Evolutionary conservation across 2,113 vertebrate species (phyloP).

Genomic region (Campylorhamphus procurvoides): DNA sequence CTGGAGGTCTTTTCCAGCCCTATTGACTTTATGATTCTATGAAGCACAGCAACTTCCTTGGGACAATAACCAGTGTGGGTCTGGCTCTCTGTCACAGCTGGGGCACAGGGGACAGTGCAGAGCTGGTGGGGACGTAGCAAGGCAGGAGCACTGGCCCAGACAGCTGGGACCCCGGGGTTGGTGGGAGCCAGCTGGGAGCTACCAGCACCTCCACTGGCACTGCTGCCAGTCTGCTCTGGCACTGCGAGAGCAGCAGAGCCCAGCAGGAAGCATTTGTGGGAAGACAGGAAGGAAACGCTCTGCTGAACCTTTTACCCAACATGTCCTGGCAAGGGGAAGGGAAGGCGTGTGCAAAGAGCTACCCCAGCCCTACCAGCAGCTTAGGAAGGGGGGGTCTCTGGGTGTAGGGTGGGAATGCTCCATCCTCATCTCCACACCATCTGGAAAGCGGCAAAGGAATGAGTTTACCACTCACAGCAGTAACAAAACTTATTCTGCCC

Average conservation of each 20-base stretch:
- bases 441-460: not conserved
- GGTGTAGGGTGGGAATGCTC: not conserved
- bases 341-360: not conserved
- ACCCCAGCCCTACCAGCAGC: not conserved
- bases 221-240: not conserved
- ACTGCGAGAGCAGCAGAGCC: not conserved
- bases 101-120: not conserved
- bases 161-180: not conserved
- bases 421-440: not conserved
- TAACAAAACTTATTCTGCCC: not conserved
- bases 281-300: not conserved
- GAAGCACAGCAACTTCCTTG: accelerated
- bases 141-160: not conserved
- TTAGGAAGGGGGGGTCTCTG: not conserved
- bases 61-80: accelerated
- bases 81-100: not conserved
- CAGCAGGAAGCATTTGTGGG: not conserved
- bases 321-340: not conserved
- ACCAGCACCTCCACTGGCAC: not conserved
- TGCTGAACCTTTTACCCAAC: not conserved
- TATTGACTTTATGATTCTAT: not conserved
- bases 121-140: not conserved
- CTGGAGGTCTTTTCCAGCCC: not conserved
- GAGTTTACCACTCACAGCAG: not conserved
- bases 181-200: not conserved